Base-by-base conservation (phyloP, 2,888 invertebrate species). In the Macrosoma leucophasiata region DNA sequence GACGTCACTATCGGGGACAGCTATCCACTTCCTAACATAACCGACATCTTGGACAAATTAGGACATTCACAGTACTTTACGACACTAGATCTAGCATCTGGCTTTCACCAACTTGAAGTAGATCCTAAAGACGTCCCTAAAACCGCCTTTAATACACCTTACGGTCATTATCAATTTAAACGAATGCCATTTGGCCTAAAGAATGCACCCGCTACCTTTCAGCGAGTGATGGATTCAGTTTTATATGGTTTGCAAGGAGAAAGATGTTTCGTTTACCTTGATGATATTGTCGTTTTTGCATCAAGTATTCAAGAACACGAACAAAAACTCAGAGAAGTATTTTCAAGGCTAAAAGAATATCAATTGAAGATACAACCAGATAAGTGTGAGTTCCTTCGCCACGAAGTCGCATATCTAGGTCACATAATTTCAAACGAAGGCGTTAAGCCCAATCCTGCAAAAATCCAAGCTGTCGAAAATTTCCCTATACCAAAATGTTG, bases 331-430 rank as follows among this genome's bases (percentile, higher is more conserved):
- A 27, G n/a, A 6, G 46, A 54, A 42, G 51, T 63, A 5, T 61
- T 63, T 28, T 9, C 39, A 0, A 34, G 58, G 13, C 41, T 66
- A 1, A 22, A 42, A 10, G 6, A 48, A 34, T 15, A 46, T 13
- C 30, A 36, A 3, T 35, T 58, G 0, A 55, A 65, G 41, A 13
- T 67, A 1, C 52, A 63, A 45, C 48, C 54, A 1, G 62, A 66
- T 20, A 65, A 66, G 38, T 59, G 58, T 14, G 59, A 64, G 44
- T 65, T 65, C 11, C 33, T 62, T 13, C 25, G 36, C 13, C 25
- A 43, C 11, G 60, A 65, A 52, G 60, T 71, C 8, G 52, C 54
- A 0, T 72, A 58, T 33, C 32, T 73, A 13, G 69, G 70, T 2
- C 66, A 64, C 22, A 52, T 62, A 2, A 60, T 72, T 1, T 53